Base-by-base conservation (phyloP, 2,888 invertebrate species). In the Alviniconcha strummeri region DNA sequence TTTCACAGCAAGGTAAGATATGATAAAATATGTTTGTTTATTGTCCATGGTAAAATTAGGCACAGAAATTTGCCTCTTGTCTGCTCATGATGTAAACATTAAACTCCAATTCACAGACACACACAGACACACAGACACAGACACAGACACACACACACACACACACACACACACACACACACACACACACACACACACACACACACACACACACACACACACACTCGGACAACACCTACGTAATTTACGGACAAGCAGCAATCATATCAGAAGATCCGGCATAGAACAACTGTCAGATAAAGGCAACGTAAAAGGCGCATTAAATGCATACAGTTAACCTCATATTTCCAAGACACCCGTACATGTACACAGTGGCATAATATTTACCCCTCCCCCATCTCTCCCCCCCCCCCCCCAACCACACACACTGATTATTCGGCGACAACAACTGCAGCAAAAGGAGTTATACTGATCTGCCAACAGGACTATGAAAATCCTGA, bases 191-290 rank as follows among this genome's bases (percentile, higher is more conserved):
- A 60, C 19, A 60, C 77, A 77, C 60, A 60, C 77, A 77, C 60
- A 74, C 74, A 74, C 54, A 80, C 80, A 80, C 69, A 69, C 80
- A 69, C 69, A 69, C 67, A 60, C 69, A 69, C 80, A 60, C 69
- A 80, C 80, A 80, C 52, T 4, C 36, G 7, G 36, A 75, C 19
- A 13, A 19, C 5, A 8, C 6, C 13, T 15, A 19, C 4, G 5
- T 17, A 19, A 17, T 52, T 7, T 36, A 60, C 64, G 19, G 19
- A 60, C 64, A 60, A 8, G 36, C 36, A 36, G 36, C 36, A 36
- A 78, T 36, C 36, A 36, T 36, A 36, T 36, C 36, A 36, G 36
- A 36, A 36, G 36, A 36, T 36, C 36, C 36, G 36, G 36, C 36
- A 36, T 36, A 36, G 3, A 36, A 36, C 3, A 1, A 36, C 36